Evolutionary conservation across 2,797 vertebrate genomes (phyloP).

Genomic region (Leptodactylus fallax): DNA sequence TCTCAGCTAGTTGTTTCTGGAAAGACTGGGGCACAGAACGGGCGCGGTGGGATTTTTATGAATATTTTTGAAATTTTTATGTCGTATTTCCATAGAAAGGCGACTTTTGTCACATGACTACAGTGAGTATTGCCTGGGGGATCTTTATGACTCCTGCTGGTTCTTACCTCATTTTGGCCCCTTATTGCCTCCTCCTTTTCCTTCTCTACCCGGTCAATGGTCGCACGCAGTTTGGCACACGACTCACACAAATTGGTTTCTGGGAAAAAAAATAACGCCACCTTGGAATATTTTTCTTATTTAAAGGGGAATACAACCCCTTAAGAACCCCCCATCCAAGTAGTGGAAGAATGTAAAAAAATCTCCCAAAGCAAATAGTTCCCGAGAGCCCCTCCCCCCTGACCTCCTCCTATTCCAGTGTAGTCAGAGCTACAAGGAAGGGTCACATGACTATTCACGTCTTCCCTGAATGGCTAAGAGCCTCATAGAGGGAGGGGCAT

Average conservation of each 20-base stretch:
- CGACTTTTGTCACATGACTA: too few relatives aligned
- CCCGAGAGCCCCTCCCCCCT: too few relatives aligned
- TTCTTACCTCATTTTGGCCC: conserved; percentile 66
- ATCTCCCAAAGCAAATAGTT: too few relatives aligned
- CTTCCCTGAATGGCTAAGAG: too few relatives aligned
- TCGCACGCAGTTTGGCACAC: not conserved
- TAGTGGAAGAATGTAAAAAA: too few relatives aligned
- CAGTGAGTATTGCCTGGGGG: not conserved
- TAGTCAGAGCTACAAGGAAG: too few relatives aligned
- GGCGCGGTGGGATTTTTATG: not conserved
- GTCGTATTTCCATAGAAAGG: too few relatives aligned
- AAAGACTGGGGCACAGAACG: conserved; percentile 49
- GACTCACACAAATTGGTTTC: not conserved
- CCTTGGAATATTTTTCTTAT: too few relatives aligned
- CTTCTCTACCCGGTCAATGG: conserved; percentile 23
- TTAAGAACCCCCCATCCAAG: too few relatives aligned
- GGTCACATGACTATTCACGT: too few relatives aligned
- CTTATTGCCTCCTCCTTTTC: conserved; percentile 62
- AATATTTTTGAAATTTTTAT: not conserved
- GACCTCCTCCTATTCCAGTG: too few relatives aligned
- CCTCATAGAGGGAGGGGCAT: too few relatives aligned
- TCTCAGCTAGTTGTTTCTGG: conserved; percentile 64
- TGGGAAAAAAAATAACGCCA: not conserved
- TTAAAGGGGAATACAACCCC: not conserved
- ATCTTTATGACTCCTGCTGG: not conserved